phyloP scores from a whole-genome alignment of 2,113 vertebrate genomes.

The Pyrgilauda ruficollis region DNA sequence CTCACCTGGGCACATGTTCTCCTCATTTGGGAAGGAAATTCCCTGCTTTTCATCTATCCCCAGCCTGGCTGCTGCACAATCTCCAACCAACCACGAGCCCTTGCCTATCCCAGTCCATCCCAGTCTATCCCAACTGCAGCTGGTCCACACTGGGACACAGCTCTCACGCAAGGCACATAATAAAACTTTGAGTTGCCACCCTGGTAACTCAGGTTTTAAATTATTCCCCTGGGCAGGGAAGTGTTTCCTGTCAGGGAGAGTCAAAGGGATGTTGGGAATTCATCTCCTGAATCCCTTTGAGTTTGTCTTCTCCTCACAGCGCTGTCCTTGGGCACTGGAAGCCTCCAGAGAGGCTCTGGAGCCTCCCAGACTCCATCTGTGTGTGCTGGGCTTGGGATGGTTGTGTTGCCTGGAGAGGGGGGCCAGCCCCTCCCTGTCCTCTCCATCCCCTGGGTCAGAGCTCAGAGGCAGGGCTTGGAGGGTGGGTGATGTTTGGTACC shows the following conservation, averaged over 20 bases:
- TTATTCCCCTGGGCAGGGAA: not conserved
- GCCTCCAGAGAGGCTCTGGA: not conserved
- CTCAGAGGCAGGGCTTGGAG: not conserved
- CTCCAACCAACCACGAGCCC: not conserved
- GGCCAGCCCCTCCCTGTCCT: not conserved
- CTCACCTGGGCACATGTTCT: not conserved
- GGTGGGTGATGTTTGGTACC: not conserved
- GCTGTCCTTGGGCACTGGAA: not conserved
- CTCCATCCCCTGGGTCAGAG: not conserved
- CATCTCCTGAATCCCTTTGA: not conserved
- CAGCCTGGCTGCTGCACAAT: not conserved
- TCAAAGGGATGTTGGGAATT: not conserved
- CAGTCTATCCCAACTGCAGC: not conserved
- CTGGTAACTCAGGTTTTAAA: not conserved
- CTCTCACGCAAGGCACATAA: not conserved
- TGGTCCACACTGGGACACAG: not conserved
- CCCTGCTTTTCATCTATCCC: not conserved
- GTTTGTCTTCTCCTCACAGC: not conserved
- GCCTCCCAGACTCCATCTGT: not conserved
- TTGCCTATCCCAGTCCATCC: not conserved
- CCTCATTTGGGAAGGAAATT: not conserved
- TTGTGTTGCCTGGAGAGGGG: not conserved
- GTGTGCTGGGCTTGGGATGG: rapidly evolving
- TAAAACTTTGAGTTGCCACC: not conserved
- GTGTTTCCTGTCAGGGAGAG: not conserved